Base-by-base conservation (phyloP, 2,113 vertebrate species). In the Nansenia antarctica region DNA sequence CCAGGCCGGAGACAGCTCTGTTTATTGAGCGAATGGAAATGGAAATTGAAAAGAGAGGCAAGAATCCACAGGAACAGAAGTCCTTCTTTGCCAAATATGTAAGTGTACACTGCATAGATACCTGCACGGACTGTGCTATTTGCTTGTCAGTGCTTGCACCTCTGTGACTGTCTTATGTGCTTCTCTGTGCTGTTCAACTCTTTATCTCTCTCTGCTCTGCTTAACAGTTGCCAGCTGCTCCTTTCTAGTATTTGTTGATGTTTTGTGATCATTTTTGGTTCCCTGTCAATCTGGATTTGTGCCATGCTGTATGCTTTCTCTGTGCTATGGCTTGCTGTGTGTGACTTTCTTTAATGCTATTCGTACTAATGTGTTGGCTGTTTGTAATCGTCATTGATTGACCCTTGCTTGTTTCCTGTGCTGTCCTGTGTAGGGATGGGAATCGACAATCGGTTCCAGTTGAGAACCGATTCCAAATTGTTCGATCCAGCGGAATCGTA, bases 41-140 rank as follows among this genome's bases (percentile, higher is more conserved):
- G 86, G 95, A 98, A 83, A 85, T 92, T n/a, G 95, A 95, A 57
- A 95, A 95, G 84, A 96, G 95, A 86, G 94, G 93, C 26, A 96
- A 95, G 82, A 96, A 95, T 82, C 94, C 95, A 1, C 95, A 98
- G 81, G 96, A 98, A 76, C 96, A 97, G 91, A 98, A 97, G 68
- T 96, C 95, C 18, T 98, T 98, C 79, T 95, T 98, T 22, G 96
- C 95, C 47, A 96, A 95, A 97, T 98, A 98, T 12, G 96, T 97
- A 85, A 94, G 94, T 93, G 54, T 9, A 31, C 2, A 58, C 3
- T 5, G 15, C 35, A 37, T 54, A 26, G 20, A 27, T 11, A 29
- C 22, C 22, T 30, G 54, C 24, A 5, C 15, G 26, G 12, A 18
- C 49, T 35, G 35, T n/a, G 15, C 63, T 35, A 27, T 53, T 4